Evolutionary conservation across 1,140 invertebrate species (phyloP).

Genomic region (Pygmarrhopalites habei): DNA sequence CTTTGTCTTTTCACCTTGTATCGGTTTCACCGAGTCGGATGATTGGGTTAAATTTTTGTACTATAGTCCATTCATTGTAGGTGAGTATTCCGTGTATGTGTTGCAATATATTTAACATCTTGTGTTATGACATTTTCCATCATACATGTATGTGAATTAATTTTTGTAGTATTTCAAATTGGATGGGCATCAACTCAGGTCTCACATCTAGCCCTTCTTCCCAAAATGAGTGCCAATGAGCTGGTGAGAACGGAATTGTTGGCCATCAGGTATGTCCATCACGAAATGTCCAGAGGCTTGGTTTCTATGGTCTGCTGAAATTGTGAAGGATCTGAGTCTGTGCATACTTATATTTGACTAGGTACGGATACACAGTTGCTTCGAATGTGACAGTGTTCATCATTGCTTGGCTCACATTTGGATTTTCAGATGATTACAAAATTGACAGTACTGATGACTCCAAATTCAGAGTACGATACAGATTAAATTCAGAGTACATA

Average conservation of each 20-base stretch:
- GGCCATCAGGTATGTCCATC: constrained; percentile 62
- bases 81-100: too few relatives aligned
- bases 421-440: constrained; percentile 46
- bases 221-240: constrained; percentile 62
- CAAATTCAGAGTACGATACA: constrained; percentile 61
- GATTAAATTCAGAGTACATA: too few relatives aligned
- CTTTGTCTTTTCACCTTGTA: constrained; percentile 79
- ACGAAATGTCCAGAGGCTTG: too few relatives aligned
- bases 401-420: constrained; percentile 57
- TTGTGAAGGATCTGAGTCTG: too few relatives aligned
- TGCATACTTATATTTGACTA: too few relatives aligned
- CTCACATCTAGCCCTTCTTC: constrained; percentile 77
- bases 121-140: too few relatives aligned
- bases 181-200: constrained; percentile 94
- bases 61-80: constrained; percentile 79
- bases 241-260: constrained; percentile 76
- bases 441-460: constrained; percentile 60
- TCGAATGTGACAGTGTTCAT: constrained; percentile 62
- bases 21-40: constrained; percentile 54
- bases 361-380: constrained; percentile 64
- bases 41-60: constrained; percentile 74
- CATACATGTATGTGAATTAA: too few relatives aligned
- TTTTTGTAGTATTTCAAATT: constrained; percentile 94
- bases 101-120: too few relatives aligned
- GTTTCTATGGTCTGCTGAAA: not conserved